Conservation (phyloP, 2,113 vertebrate species). For the Catharus bicknelli region DNA sequence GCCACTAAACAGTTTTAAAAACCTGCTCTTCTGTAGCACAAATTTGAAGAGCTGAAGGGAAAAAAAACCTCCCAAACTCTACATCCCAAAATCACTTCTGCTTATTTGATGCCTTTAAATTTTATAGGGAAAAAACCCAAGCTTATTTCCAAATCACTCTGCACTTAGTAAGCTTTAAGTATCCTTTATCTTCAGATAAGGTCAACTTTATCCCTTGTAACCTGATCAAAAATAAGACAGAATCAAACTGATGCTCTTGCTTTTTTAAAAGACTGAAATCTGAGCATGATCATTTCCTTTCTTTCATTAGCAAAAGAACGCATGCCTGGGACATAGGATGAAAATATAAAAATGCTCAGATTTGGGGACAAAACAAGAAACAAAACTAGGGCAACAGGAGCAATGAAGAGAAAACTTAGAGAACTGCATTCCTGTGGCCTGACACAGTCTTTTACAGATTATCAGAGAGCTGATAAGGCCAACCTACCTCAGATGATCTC, state of each 20-base stretch:
- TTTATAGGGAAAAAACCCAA: not conserved
- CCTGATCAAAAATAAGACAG: not conserved
- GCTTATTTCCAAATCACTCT: not conserved
- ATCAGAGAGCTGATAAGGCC: not conserved
- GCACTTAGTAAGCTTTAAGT: not conserved
- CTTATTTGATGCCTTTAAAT: not conserved
- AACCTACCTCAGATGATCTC: not conserved
- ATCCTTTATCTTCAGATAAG: not conserved
- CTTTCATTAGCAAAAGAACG: not conserved
- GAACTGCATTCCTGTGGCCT: not conserved
- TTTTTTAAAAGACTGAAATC: not conserved
- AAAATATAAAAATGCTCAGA: not conserved
- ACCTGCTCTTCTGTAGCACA: not conserved
- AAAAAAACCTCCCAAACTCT: not conserved
- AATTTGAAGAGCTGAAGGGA: not conserved
- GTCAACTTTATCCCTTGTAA: not conserved
- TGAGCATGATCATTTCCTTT: not conserved
- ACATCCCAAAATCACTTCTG: not conserved
- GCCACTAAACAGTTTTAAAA: not conserved
- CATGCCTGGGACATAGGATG: fast-evolving
- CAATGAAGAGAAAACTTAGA: not conserved
- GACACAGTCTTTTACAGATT: not conserved
- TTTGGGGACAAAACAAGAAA: not conserved
- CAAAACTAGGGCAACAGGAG: not conserved
- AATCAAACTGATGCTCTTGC: not conserved